Percentiles rank a stretch among this genome's conserved stretches.
These are phyloP conservation scores for Anaspis maculata DNA, from an alignment of 2,888 invertebrate genomes.

Conservation along the genomic window DNA sequence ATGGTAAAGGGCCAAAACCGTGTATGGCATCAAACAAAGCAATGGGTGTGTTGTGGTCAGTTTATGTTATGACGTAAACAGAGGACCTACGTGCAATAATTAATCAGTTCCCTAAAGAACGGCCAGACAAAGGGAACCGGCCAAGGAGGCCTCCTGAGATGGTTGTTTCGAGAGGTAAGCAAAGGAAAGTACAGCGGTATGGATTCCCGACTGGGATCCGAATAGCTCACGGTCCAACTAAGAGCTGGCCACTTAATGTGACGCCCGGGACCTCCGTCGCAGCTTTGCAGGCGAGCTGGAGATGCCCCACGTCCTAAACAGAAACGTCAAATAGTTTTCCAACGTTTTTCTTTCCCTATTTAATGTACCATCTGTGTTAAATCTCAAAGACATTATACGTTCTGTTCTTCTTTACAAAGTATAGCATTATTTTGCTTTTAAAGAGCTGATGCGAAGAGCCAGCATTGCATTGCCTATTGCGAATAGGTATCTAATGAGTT, in stretches of 20 bases:
- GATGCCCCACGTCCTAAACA: slow-evolving; percentile 13
- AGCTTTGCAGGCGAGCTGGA: slow-evolving; percentile 19
- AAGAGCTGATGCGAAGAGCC: too few species aligned
- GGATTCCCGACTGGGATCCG: slow-evolving; percentile 36
- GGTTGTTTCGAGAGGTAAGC: slow-evolving; percentile 29
- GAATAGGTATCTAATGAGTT: too few species aligned
- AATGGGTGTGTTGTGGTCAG: slow-evolving; percentile 20
- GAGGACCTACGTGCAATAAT: slow-evolving; percentile 39
- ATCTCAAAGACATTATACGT: too few species aligned
- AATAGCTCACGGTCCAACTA: slow-evolving; percentile 44
- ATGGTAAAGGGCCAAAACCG: background rate
- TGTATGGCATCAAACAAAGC: too few species aligned
- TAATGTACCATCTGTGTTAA: too few species aligned
- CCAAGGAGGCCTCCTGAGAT: slow-evolving; percentile 39
- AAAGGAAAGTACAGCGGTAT: slow-evolving; percentile 19
- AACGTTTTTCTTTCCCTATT: too few species aligned
- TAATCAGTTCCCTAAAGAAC: slow-evolving; percentile 42
- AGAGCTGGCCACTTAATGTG: slow-evolving; percentile 45
- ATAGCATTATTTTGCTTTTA: too few species aligned
- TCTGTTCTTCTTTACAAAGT: too few species aligned
- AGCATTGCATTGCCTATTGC: too few species aligned
- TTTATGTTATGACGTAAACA: slow-evolving; percentile 35
- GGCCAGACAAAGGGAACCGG: slow-evolving; percentile 38
- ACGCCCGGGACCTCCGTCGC: slow-evolving; percentile 40
- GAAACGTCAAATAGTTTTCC: slow-evolving; percentile 15